Conservation (phyloP, 2,113 vertebrate genomes). For the Phyllopteryx taeniolatus region DNA sequence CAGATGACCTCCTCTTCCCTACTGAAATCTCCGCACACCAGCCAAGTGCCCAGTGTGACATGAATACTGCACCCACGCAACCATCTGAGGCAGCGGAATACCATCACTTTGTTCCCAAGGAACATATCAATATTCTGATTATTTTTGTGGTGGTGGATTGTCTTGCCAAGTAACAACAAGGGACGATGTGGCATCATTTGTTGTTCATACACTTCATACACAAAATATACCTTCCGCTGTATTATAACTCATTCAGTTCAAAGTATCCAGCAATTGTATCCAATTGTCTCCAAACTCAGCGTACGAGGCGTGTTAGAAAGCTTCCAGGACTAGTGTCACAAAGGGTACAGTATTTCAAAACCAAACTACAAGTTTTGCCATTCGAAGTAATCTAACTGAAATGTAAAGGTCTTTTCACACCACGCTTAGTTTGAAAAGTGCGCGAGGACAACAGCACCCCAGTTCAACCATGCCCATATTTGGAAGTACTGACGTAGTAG, state of each 20-base stretch:
- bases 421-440: too few species aligned
- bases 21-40: constrained; percentile 22
- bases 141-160: neutral
- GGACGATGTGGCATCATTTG: neutral
- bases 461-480: too few species aligned
- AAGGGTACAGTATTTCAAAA: neutral
- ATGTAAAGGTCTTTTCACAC: too few species aligned
- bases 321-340: too few species aligned
- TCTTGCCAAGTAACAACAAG: neutral
- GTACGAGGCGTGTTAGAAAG: too few species aligned
- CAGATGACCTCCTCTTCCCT: constrained; percentile 35
- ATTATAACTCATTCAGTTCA: neutral
- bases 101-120: neutral
- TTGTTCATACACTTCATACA: neutral
- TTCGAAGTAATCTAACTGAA: too few species aligned
- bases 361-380: neutral
- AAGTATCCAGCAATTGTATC: neutral
- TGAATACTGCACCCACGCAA: constrained; percentile 21
- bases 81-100: neutral
- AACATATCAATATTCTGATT: neutral
- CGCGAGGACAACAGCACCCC: too few species aligned
- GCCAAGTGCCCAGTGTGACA: constrained; percentile 19
- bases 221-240: neutral
- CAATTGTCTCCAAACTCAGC: neutral
- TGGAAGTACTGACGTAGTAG: too few species aligned